Conservation (phyloP, 2,113 vertebrate genomes). For the Ranitomeya imitator region DNA sequence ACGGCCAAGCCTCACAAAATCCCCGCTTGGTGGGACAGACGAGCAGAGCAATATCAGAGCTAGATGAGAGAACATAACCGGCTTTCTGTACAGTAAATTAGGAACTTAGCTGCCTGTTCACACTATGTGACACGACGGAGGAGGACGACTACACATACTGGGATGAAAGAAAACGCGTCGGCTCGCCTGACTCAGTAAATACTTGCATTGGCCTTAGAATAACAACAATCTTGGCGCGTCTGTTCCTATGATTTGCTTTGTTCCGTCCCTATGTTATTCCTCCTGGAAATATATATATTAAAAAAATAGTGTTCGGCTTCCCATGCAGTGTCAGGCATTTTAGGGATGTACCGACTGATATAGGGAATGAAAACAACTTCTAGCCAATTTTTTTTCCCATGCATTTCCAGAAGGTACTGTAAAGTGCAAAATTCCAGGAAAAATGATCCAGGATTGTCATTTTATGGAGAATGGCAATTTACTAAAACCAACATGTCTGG, state of each 20-base stretch:
- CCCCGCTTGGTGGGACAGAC: background rate
- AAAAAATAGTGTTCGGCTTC: too few species aligned
- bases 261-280: background rate
- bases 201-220: background rate
- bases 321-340: too few species aligned
- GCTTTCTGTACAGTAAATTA: conserved; percentile 38
- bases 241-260: background rate
- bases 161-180: background rate
- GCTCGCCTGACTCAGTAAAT: background rate
- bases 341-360: background rate
- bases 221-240: background rate
- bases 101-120: conserved; percentile 44
- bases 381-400: background rate
- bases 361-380: background rate
- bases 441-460: background rate
- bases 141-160: background rate
- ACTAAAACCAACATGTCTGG: background rate
- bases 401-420: background rate
- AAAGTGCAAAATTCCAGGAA: background rate
- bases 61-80: background rate
- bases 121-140: conserved; percentile 1
- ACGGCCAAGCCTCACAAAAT: background rate
- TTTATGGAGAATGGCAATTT: background rate
- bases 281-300: background rate
- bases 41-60: background rate